Base-by-base conservation (phyloP, 2,888 invertebrate species). In the Griposia aprilina region DNA sequence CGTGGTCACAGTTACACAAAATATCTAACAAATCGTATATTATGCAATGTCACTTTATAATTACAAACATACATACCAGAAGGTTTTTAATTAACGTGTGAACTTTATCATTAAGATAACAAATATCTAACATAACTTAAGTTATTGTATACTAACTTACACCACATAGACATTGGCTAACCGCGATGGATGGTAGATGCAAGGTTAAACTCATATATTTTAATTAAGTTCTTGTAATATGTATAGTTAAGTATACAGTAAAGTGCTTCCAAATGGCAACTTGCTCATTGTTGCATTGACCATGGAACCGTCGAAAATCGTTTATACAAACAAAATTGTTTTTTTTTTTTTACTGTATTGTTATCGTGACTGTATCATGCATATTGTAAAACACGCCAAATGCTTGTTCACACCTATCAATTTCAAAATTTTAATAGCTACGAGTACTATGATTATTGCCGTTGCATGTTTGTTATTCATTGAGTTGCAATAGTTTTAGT, bases 81-180 rank as follows among this genome's bases (percentile, higher is more conserved):
- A 80, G 74, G 76, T 82, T 80, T 78, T 74, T 81, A 86, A 88
- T 80, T 74, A 80, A 74, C 88, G 88, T 88, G 89, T 83, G 88
- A 88, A 89, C 71, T 74, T 75, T 77, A 78, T 80, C 81, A 74
- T 80, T 81, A 78, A 80, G 77, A 69, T 77, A 85, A 83, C 62
- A 67, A 78, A 87, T 81, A 71, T 66, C 60, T 81, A 70, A 76
- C 70, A 85, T 87, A 78, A 73, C 68, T 73, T 52, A 75, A 73
- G 68, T 88, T 81, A 81, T 81, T 87, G 76, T 86, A 82, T 82
- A 79, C 73, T 67, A 84, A 84, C 88, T 86, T 88, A 85, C 83
- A 88, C 83, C 82, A 85, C 73, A 76, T 72, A 76, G 26, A 74
- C 83, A 86, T 91, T 90, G 83, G 81, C 78, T 81, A 91, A 88